phyloP scores from a whole-genome alignment of 2,888 invertebrate species.

The Lepeophtheirus nordmannii region DNA sequence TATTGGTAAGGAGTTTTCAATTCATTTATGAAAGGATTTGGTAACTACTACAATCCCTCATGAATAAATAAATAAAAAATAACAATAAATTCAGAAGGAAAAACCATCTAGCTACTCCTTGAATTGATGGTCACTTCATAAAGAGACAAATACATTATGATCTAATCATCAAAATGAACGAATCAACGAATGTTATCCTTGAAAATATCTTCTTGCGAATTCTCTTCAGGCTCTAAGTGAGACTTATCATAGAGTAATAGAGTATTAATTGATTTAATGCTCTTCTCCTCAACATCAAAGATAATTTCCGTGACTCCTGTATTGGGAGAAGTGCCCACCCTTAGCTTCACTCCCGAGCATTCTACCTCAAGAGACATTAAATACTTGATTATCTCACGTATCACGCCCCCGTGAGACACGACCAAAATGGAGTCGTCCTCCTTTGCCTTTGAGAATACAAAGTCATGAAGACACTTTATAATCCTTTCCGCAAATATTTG shows the following conservation, averaged over 20 bases:
- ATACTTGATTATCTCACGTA: neutral
- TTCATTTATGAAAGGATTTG: too few relatives aligned
- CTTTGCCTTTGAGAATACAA: neutral
- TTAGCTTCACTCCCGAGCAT: neutral
- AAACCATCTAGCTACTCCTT: too few relatives aligned
- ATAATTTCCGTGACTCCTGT: neutral
- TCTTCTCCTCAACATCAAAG: neutral
- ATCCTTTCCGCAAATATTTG: neutral
- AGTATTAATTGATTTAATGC: neutral
- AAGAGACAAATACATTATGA: too few relatives aligned
- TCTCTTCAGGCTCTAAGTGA: neutral
- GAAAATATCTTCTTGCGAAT: neutral
- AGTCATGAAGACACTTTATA: neutral
- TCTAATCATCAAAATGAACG: too few relatives aligned
- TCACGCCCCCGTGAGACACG: neutral
- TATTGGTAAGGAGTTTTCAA: too few relatives aligned
- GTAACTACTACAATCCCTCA: too few relatives aligned
- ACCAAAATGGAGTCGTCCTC: neutral
- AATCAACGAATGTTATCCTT: neutral
- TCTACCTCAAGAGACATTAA: neutral
- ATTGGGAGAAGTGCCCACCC: neutral
- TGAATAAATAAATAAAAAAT: too few relatives aligned
- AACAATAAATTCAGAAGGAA: too few relatives aligned
- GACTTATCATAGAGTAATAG: neutral
- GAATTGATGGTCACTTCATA: too few relatives aligned